These are phyloP conservation scores for Mormyrops boulengeri DNA, from an alignment of 2,797 vertebrate genomes.

Conservation along the genomic window DNA sequence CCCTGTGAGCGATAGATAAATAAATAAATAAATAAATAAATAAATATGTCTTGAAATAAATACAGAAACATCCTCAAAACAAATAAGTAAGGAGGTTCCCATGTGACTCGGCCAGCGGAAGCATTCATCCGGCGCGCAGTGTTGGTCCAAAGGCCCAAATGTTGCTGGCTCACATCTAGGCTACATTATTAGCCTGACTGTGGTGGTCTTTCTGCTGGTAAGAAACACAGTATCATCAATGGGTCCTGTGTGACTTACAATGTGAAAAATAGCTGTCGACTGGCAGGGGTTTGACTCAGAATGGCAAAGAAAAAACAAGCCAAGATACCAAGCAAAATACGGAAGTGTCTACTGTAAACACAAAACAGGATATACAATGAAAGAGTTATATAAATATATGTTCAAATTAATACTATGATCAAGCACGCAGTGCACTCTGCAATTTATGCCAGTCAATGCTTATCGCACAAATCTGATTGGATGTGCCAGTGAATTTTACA, in stretches of 20 bases:
- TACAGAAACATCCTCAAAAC: conserved; percentile 10
- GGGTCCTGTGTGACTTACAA: not conserved
- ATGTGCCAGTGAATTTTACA: not conserved
- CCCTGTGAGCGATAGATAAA: conserved; percentile 7
- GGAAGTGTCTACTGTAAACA: not conserved
- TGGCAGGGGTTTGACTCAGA: not conserved
- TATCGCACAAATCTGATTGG: no score
- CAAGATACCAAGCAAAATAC: not conserved
- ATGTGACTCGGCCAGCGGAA: not conserved
- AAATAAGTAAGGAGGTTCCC: conserved; percentile 7
- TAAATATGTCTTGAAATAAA: conserved; percentile 20
- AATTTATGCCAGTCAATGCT: not conserved
- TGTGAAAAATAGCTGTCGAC: conserved; percentile 1
- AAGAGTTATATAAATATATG: not conserved
- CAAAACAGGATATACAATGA: not conserved
- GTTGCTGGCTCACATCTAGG: not conserved
- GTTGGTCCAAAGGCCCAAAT: not conserved
- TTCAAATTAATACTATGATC: not conserved
- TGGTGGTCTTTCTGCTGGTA: not conserved
- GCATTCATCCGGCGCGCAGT: not conserved
- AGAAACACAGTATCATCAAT: not conserved
- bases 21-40: no score
- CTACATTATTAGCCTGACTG: not conserved
- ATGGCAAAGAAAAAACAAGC: not conserved
- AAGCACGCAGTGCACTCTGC: not conserved